Evolutionary conservation across 2,888 invertebrate species (phyloP).

Genomic region (Sepioteuthis lessoniana): DNA sequence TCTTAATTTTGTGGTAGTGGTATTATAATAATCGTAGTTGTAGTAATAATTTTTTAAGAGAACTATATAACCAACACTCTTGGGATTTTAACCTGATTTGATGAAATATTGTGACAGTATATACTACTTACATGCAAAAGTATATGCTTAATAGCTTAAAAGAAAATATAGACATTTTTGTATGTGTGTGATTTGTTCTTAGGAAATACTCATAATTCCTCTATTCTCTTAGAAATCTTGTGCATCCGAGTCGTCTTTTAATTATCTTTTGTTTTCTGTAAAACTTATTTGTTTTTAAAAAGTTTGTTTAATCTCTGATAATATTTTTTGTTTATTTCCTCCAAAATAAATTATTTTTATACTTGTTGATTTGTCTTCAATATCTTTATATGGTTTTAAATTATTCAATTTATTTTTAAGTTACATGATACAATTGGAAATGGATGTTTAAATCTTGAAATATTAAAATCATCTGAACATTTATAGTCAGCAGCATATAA

Average conservation of each 20-base stretch:
- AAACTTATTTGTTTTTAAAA: not conserved
- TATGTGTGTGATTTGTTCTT: too few species aligned
- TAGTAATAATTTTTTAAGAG: too few species aligned
- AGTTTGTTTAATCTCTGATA: not conserved
- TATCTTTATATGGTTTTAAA: not conserved
- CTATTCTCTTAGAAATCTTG: not conserved
- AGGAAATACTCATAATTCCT: too few species aligned
- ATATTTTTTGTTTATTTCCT: not conserved
- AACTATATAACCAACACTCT: not conserved
- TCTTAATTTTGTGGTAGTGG: not conserved
- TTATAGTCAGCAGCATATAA: not conserved
- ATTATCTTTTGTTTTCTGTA: not conserved
- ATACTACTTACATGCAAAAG: not conserved
- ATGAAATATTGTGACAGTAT: not conserved
- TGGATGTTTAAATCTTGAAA: not conserved
- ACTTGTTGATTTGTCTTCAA: not conserved
- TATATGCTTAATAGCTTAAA: not conserved
- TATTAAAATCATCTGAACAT: not conserved
- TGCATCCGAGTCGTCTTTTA: not conserved
- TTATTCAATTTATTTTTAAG: not conserved
- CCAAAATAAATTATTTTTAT: not conserved
- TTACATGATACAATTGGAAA: not conserved
- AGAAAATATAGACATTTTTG: not conserved
- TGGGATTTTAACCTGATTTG: not conserved
- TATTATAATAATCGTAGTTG: too few species aligned